A percentile compares a stretch with the other conserved stretches of the same genome.
phyloP scores from a whole-genome alignment of 2,888 invertebrate species.

The Anthoptus insignis region DNA sequence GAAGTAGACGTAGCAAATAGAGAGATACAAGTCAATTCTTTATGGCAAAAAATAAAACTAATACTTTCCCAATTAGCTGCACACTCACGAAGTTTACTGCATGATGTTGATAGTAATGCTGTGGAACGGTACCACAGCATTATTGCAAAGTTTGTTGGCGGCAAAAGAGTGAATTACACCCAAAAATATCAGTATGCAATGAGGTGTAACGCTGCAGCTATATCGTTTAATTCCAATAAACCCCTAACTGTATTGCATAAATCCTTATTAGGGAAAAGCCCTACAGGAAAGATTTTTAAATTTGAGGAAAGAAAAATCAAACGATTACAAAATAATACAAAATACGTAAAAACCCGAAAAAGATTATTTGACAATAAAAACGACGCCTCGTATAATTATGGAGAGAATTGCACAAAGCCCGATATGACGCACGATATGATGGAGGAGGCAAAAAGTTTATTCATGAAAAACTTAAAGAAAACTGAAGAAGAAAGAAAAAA shows the following conservation, averaged over 20 bases:
- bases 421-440: constrained; percentile 4
- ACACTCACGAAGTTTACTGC: constrained; percentile 32
- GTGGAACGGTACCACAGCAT: constrained; percentile 35
- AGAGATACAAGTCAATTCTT: background rate
- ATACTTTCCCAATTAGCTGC: background rate
- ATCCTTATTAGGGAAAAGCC: too few species aligned
- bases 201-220: background rate
- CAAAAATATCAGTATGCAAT: background rate
- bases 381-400: constrained; percentile 25
- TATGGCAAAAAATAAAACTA: background rate
- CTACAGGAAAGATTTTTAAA: too few species aligned
- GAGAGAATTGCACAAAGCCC: constrained; percentile 2
- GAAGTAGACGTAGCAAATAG: too few species aligned
- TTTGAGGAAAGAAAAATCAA: too few species aligned
- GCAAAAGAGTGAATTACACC: constrained; percentile 34
- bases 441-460: background rate
- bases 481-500: constrained; percentile 19
- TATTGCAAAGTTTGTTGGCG: constrained; percentile 35
- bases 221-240: constrained; percentile 23
- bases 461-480: constrained; percentile 21
- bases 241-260: constrained; percentile 12
- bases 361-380: too few species aligned
- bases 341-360: too few species aligned
- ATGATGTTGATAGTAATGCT: constrained; percentile 39
- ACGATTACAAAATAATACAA: too few species aligned